A percentile compares a stretch with the other conserved stretches of the same genome.
Conservation (phyloP, 2,888 invertebrate species). For the Macrophya annulata region DNA sequence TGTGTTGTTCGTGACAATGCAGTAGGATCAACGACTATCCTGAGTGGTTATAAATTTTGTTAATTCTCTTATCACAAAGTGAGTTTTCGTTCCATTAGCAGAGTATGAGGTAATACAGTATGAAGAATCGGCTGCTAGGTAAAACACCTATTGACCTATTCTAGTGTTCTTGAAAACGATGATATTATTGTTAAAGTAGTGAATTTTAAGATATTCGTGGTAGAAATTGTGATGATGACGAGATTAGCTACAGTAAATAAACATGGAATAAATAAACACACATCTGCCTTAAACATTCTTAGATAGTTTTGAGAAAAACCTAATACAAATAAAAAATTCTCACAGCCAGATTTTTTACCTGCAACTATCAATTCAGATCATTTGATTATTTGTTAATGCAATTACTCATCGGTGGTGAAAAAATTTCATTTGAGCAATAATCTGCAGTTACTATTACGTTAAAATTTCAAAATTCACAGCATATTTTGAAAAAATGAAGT, state of each 20-base stretch:
- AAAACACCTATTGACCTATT: neutral
- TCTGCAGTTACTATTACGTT: neutral
- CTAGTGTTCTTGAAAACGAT: neutral
- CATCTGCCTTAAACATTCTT: too few species aligned
- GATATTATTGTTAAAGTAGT: neutral
- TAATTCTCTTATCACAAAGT: neutral
- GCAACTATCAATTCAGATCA: too few species aligned
- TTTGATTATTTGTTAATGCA: too few species aligned
- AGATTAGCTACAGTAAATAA: too few species aligned
- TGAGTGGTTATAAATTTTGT: neutral
- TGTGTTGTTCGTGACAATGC: neutral
- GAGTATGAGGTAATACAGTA: neutral
- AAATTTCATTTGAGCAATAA: neutral
- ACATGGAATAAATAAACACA: too few species aligned
- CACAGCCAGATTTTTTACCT: too few species aligned
- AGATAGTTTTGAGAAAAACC: too few species aligned
- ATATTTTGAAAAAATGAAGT: constrained; percentile 11
- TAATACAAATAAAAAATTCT: too few species aligned
- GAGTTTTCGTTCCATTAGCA: neutral
- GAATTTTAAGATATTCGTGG: neutral
- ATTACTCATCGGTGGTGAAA: neutral
- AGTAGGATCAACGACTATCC: neutral
- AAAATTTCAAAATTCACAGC: neutral
- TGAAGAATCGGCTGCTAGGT: neutral
- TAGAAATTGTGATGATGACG: neutral